Conservation (phyloP, 30 jellyfish, hydroid and myxozoan genomes). For the Aurelia aurita region DNA sequence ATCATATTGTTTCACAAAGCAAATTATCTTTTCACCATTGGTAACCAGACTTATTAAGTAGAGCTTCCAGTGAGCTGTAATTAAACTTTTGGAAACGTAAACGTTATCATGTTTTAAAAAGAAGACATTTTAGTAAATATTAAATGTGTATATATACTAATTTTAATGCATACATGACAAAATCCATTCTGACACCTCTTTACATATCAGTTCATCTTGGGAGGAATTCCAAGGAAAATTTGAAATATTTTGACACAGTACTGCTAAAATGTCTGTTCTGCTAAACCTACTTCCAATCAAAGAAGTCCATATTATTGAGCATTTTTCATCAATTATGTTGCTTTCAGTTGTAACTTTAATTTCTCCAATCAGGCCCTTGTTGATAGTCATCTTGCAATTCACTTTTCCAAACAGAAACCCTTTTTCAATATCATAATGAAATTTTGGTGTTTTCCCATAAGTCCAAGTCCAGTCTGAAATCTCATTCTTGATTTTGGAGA, state of each 20-base stretch:
- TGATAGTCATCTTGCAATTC: slow-evolving; percentile 15
- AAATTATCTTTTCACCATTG: too few species aligned
- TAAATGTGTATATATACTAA: neutral
- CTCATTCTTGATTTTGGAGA: slow-evolving; percentile 19
- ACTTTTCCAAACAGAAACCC: slow-evolving; percentile 21
- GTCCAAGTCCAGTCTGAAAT: slow-evolving; percentile 87
- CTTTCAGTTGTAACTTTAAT: neutral
- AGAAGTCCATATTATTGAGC: neutral
- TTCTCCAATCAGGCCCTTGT: slow-evolving; percentile 49
- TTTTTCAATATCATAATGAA: slow-evolving; percentile 18
- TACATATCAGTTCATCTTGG: neutral
- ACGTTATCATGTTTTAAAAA: neutral
- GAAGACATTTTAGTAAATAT: neutral
- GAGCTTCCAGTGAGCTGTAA: too few species aligned
- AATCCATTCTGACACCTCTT: slow-evolving; percentile 45
- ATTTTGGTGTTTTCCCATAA: slow-evolving; percentile 95
- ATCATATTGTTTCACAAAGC: too few species aligned
- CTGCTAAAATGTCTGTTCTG: slow-evolving; percentile 39
- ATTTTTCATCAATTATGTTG: neutral
- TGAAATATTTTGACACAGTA: slow-evolving; percentile 5
- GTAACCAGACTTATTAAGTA: too few species aligned
- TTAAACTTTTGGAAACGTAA: neutral
- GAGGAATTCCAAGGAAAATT: neutral
- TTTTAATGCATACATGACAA: slow-evolving; percentile 20
- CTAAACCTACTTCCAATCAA: slow-evolving; percentile 48